Evolutionary conservation across 1,140 invertebrate genomes (phyloP).

Genomic region (Pogonognathellus flavescens): DNA sequence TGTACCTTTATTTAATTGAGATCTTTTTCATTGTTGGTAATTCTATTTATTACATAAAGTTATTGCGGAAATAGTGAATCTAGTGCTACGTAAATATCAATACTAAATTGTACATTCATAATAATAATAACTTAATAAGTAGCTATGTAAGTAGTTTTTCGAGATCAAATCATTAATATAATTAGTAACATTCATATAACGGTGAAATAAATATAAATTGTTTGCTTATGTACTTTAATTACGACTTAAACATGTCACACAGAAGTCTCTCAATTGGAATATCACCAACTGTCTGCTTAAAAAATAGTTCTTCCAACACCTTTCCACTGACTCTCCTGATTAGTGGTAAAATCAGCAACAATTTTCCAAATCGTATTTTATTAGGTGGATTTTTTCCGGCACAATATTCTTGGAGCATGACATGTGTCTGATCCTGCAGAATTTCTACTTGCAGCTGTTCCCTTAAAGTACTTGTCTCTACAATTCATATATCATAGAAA

Average conservation of each 20-base stretch:
- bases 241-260: constrained; percentile 71
- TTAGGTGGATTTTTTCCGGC: constrained; percentile 68
- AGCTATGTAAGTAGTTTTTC: background rate
- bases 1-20: no score
- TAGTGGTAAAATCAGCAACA: constrained; percentile 79
- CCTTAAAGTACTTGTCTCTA: constrained; percentile 78
- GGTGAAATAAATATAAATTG: background rate
- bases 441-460: constrained; percentile 77
- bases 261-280: constrained; percentile 79
- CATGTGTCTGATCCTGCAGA: constrained; percentile 83
- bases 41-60: no score
- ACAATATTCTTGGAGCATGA: constrained; percentile 80
- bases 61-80: no score
- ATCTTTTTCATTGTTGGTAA: no score
- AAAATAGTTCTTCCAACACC: constrained; percentile 78
- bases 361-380: constrained; percentile 78
- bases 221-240: no score
- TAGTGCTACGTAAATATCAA: no score
- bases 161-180: background rate
- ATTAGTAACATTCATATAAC: background rate
- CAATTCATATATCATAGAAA: constrained; percentile 32
- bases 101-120: constrained; percentile 17
- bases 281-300: constrained; percentile 79
- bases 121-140: no score
- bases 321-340: constrained; percentile 73